These are phyloP conservation scores for Aphyosemion australe DNA, from an alignment of 2,113 vertebrate genomes.

Conservation along the genomic window DNA sequence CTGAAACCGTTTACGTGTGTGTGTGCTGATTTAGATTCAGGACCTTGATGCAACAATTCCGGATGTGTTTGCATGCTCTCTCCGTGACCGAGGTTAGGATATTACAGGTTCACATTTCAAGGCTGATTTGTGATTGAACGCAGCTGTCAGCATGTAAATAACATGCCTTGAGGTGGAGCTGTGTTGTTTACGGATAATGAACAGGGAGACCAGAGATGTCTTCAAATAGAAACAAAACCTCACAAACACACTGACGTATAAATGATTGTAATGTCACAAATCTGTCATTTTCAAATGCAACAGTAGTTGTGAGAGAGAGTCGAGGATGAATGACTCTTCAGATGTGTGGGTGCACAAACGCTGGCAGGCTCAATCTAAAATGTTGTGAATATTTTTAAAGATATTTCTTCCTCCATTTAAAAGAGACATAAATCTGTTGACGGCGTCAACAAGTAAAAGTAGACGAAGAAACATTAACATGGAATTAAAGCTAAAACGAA, in stretches of 20 bases:
- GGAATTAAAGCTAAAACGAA: no score
- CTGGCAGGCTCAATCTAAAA: no score
- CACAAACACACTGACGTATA: neutral
- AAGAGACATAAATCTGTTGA: no score
- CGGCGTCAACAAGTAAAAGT: no score
- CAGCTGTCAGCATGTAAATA: conserved; percentile 40
- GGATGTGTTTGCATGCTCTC: conserved; percentile 4
- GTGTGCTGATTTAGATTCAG: conserved; percentile 29
- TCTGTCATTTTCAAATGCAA: neutral
- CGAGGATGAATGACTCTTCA: neutral
- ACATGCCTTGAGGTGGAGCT: conserved; percentile 19
- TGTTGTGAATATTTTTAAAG: no score
- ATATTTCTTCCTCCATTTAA: no score
- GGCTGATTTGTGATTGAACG: conserved; percentile 30
- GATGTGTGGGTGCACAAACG: no score
- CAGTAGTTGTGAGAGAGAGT: neutral
- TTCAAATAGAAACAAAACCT: conserved; percentile 12
- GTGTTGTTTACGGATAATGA: conserved; percentile 11
- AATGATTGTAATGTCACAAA: neutral
- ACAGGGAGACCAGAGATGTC: neutral
- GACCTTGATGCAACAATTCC: conserved; percentile 16
- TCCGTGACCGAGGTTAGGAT: conserved; percentile 20
- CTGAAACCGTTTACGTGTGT: conserved; percentile 42
- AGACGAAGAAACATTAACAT: no score
- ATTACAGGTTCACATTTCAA: conserved; percentile 18